Percentiles rank a stretch among this genome's conserved stretches.
These are phyloP conservation scores for Trissolcus basalis DNA, from an alignment of 1,140 invertebrate genomes.

Conservation along the genomic window DNA sequence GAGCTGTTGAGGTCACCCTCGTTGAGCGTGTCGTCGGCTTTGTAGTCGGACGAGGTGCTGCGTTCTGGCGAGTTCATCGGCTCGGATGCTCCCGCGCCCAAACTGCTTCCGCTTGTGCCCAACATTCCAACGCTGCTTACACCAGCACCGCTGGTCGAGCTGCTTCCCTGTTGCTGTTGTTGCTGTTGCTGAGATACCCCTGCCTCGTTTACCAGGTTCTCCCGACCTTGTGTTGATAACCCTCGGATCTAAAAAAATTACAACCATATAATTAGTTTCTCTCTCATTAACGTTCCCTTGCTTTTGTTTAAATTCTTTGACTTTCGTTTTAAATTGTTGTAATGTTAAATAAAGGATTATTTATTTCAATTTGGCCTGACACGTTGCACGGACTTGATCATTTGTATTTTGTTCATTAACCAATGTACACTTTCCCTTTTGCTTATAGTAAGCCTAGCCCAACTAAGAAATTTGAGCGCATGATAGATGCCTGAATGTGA, in stretches of 20 bases:
- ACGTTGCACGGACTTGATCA: too few species aligned
- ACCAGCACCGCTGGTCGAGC: conserved; percentile 6
- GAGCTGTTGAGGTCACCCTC: conserved; percentile 63
- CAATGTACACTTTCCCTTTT: too few species aligned
- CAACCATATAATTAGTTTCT: too few species aligned
- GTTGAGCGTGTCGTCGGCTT: conserved; percentile 64
- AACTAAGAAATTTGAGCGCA: too few species aligned
- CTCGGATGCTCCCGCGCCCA: conserved; percentile 9
- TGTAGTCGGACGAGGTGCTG: conserved; percentile 54
- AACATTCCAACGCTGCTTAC: conserved; percentile 1
- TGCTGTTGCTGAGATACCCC: conserved; percentile 19
- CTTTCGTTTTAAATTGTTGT: too few species aligned
- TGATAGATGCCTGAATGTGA: too few species aligned
- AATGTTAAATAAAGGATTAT: too few species aligned
- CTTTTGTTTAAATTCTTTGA: too few species aligned
- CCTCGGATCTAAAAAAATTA: conserved; percentile 57
- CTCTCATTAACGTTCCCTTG: too few species aligned
- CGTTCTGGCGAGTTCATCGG: conserved; percentile 42
- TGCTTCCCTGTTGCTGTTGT: conserved; percentile 15
- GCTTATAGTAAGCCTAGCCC: too few species aligned
- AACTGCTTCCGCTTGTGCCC: conserved; percentile 1
- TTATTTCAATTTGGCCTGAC: too few species aligned
- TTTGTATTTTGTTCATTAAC: too few species aligned
- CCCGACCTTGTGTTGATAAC: conserved; percentile 67
- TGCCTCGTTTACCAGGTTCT: conserved; percentile 61